Conservation (phyloP, 2,113 vertebrate species). For the Seriola aureovittata region DNA sequence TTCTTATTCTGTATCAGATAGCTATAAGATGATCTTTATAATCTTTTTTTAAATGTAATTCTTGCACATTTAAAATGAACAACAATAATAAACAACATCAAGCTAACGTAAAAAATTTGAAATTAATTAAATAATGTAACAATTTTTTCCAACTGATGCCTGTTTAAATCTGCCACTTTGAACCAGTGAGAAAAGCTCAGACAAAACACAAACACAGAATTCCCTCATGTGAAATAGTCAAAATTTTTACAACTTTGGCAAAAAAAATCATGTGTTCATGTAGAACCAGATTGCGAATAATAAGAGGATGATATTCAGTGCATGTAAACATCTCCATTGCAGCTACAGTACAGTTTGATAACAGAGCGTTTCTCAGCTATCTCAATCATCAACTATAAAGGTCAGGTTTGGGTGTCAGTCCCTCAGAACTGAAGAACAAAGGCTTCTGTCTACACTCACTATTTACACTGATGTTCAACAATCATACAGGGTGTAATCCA, state of each 20-base stretch:
- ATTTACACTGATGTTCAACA: not conserved
- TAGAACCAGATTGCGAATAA: not conserved
- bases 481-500: not conserved
- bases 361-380: not conserved
- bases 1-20: not conserved
- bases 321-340: not conserved
- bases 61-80: too few species aligned
- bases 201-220: conserved; percentile 1
- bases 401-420: conserved; percentile 14
- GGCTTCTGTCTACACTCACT: conserved; percentile 3
- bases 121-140: too few species aligned
- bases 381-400: not conserved
- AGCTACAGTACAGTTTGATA: conserved; percentile 6
- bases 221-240: too few species aligned
- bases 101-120: too few species aligned
- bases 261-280: not conserved
- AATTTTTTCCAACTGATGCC: too few species aligned
- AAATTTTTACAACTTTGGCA: too few species aligned
- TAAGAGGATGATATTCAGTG: not conserved
- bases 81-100: too few species aligned
- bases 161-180: too few species aligned
- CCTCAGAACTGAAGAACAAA: conserved; percentile 1
- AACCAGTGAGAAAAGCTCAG: too few species aligned
- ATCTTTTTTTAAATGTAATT: too few species aligned
- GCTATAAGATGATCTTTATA: too few species aligned